phyloP scores from a whole-genome alignment of 2,888 invertebrate species.

The Xylota sylvarum region DNA sequence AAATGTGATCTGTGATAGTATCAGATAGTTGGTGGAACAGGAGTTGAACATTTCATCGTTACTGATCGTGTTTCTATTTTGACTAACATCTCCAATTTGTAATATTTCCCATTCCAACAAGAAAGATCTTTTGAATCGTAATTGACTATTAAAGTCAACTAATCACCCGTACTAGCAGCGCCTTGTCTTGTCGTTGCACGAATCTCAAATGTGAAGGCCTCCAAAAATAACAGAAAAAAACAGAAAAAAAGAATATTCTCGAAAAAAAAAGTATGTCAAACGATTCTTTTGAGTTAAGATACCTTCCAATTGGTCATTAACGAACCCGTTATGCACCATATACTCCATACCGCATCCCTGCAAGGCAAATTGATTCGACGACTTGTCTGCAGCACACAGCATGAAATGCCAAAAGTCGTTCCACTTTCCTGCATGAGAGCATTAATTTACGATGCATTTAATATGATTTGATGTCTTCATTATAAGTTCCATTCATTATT shows the following conservation, averaged over 20 bases:
- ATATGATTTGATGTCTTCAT: slow-evolving; percentile 76
- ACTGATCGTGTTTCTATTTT: too few relatives aligned
- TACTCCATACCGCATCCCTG: slow-evolving; percentile 40
- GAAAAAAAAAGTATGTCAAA: slow-evolving; percentile 23
- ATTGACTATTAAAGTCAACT: too few relatives aligned
- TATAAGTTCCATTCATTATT: slow-evolving; percentile 48
- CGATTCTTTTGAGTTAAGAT: slow-evolving; percentile 32
- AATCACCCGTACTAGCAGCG: too few relatives aligned
- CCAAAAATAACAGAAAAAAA: background rate
- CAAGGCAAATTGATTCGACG: slow-evolving; percentile 42
- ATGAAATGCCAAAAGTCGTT: slow-evolving; percentile 68
- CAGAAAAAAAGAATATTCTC: background rate
- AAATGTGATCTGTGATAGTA: too few relatives aligned
- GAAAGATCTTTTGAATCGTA: too few relatives aligned
- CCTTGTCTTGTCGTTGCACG: too few relatives aligned
- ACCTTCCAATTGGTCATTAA: slow-evolving; percentile 53
- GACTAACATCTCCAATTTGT: too few relatives aligned
- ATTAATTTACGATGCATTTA: slow-evolving; percentile 74
- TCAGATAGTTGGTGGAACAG: too few relatives aligned
- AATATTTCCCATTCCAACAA: too few relatives aligned
- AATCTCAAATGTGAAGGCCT: background rate
- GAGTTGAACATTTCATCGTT: too few relatives aligned
- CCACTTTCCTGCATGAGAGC: slow-evolving; percentile 72
- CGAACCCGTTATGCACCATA: slow-evolving; percentile 51
- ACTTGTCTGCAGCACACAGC: slow-evolving; percentile 35